Conservation (phyloP, 2,113 vertebrate genomes). For the Centropus unirufus region DNA sequence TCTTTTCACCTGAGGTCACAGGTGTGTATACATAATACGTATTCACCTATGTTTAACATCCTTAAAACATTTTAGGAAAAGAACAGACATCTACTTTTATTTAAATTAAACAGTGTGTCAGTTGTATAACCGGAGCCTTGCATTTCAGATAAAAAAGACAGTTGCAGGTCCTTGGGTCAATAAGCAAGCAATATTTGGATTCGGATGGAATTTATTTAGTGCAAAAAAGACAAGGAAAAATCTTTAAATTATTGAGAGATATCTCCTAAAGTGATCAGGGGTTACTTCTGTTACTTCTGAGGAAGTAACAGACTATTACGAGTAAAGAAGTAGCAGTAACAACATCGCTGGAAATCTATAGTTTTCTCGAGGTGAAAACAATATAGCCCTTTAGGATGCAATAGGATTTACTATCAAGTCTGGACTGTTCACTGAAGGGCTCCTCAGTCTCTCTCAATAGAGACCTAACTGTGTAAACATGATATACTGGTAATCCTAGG, state of each 20-base stretch:
- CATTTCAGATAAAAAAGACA: background rate
- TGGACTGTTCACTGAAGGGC: background rate
- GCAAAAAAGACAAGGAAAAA: background rate
- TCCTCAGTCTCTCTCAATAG: background rate
- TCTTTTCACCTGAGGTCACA: background rate
- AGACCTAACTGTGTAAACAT: background rate
- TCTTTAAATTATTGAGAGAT: background rate
- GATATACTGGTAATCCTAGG: background rate
- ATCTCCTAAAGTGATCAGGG: background rate
- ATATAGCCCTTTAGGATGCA: background rate
- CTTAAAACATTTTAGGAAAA: background rate
- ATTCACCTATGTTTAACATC: background rate
- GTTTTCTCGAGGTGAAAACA: background rate
- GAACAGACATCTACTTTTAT: background rate
- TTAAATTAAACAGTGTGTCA: background rate
- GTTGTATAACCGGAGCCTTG: background rate
- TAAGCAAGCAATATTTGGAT: background rate
- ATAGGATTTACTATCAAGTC: background rate
- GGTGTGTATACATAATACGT: conserved; percentile 25
- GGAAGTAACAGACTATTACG: background rate
- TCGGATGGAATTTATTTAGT: background rate
- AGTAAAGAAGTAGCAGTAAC: background rate
- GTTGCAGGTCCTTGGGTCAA: background rate
- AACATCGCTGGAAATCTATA: background rate
- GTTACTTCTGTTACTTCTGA: background rate